Evolutionary conservation across 2,888 invertebrate genomes (phyloP).

Genomic region (Heliconius ethilla): DNA sequence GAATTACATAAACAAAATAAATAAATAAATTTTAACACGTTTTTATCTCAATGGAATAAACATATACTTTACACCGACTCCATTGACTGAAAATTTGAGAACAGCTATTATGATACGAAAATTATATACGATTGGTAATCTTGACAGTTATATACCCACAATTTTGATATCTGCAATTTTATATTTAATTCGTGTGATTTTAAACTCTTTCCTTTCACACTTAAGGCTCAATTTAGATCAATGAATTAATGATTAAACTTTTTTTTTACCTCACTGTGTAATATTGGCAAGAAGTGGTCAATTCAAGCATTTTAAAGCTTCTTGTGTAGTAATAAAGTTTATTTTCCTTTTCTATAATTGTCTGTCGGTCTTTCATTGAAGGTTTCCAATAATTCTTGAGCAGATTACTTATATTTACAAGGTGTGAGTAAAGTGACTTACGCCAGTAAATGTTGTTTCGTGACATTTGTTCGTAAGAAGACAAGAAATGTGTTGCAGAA

Average conservation of each 20-base stretch:
- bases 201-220: neutral
- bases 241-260: neutral
- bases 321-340: neutral
- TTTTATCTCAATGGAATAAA: constrained; percentile 20
- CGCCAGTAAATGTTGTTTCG: constrained; percentile 29
- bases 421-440: constrained; percentile 34
- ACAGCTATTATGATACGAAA: constrained; percentile 25
- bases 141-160: constrained; percentile 27
- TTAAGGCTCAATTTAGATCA: constrained; percentile 22
- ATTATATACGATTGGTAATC: constrained; percentile 30
- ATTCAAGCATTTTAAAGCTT: neutral
- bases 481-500: constrained; percentile 17
- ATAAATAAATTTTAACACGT: neutral
- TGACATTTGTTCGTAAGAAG: constrained; percentile 34
- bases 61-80: constrained; percentile 12
- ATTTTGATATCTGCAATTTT: constrained; percentile 37
- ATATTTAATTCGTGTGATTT: neutral
- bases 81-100: constrained; percentile 33
- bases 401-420: constrained; percentile 35
- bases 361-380: constrained; percentile 37
- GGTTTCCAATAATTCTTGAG: constrained; percentile 34
- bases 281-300: neutral
- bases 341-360: neutral
- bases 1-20: neutral
- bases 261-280: neutral